phyloP scores from a whole-genome alignment of 2,888 invertebrate genomes.

The Spatulosminthurus flaviceps region DNA sequence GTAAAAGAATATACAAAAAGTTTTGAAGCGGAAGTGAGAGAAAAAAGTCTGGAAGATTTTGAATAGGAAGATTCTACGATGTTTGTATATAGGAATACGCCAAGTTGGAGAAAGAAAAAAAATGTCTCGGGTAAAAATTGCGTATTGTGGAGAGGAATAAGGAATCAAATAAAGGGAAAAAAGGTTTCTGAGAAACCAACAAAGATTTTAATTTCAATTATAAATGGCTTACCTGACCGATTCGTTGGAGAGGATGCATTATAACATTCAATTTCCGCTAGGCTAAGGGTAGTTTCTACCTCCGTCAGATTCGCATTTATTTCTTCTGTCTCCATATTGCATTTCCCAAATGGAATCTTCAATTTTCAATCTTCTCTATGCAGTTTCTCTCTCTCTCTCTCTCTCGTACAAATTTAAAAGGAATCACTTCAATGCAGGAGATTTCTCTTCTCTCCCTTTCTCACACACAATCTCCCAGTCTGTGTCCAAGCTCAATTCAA shows the following conservation, averaged over 20 bases:
- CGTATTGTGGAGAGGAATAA: not conserved
- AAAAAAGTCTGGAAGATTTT: too few species aligned
- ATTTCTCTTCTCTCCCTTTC: not conserved
- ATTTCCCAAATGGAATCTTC: conserved; percentile 24
- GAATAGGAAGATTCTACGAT: too few species aligned
- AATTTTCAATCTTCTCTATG: not conserved
- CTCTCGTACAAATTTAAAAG: too few species aligned
- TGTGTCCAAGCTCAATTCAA: too few species aligned
- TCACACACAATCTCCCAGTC: too few species aligned
- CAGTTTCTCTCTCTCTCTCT: not conserved
- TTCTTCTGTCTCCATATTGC: conserved; percentile 33
- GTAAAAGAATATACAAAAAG: too few species aligned
- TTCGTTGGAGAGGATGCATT: conserved; percentile 24
- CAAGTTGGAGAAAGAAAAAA: too few species aligned
- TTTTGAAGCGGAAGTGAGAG: too few species aligned
- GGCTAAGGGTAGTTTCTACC: not conserved
- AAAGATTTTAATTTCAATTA: conserved; percentile 33
- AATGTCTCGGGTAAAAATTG: too few species aligned
- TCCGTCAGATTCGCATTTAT: conserved; percentile 29
- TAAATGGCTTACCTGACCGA: conserved; percentile 33
- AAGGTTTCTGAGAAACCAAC: not conserved
- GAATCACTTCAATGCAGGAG: not conserved
- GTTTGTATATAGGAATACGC: too few species aligned
- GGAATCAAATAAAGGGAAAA: not conserved
- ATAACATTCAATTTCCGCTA: conserved; percentile 31